A percentile compares a stretch with the other conserved stretches of the same genome.
Evolutionary conservation across 1,140 invertebrate species (phyloP).

Genomic region (Penaeus chinensis): DNA sequence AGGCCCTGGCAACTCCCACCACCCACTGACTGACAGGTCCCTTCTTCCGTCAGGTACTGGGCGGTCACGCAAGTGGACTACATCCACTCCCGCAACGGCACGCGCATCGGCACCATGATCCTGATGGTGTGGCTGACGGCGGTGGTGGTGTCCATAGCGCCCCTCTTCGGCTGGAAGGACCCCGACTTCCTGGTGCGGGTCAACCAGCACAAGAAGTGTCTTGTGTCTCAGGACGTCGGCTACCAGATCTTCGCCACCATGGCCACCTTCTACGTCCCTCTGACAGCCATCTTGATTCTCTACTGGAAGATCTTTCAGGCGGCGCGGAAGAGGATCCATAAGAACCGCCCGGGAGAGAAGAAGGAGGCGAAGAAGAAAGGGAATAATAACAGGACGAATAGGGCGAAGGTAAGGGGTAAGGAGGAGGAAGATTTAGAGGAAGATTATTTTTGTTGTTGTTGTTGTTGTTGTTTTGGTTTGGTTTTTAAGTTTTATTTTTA

Average conservation of each 20-base stretch:
- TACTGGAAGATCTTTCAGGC: slow-evolving; percentile 97
- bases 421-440: background rate
- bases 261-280: slow-evolving; percentile 94
- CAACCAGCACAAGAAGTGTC: slow-evolving; percentile 62
- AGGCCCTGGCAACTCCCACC: background rate
- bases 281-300: slow-evolving; percentile 89
- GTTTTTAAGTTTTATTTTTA: too few relatives aligned
- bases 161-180: slow-evolving; percentile 93
- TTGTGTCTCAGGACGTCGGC: slow-evolving; percentile 85
- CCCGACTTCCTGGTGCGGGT: slow-evolving; percentile 71
- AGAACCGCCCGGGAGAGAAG: slow-evolving; percentile 66
- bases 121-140: slow-evolving; percentile 92
- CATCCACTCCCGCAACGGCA: slow-evolving; percentile 86
- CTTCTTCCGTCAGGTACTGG: slow-evolving; percentile 81
- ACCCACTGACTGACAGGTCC: background rate
- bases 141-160: slow-evolving; percentile 91
- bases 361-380: slow-evolving; percentile 35
- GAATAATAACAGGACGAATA: slow-evolving; percentile 27
- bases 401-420: slow-evolving; percentile 16
- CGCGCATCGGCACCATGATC: slow-evolving; percentile 91
- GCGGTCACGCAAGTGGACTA: slow-evolving; percentile 95
- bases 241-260: slow-evolving; percentile 85
- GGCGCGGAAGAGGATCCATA: slow-evolving; percentile 83
- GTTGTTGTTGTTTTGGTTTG: too few relatives aligned
- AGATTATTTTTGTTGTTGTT: too few relatives aligned